Evolutionary conservation across 92 coral and sea anemone species (phyloP).

Genomic region (Paragorgia papillata): DNA sequence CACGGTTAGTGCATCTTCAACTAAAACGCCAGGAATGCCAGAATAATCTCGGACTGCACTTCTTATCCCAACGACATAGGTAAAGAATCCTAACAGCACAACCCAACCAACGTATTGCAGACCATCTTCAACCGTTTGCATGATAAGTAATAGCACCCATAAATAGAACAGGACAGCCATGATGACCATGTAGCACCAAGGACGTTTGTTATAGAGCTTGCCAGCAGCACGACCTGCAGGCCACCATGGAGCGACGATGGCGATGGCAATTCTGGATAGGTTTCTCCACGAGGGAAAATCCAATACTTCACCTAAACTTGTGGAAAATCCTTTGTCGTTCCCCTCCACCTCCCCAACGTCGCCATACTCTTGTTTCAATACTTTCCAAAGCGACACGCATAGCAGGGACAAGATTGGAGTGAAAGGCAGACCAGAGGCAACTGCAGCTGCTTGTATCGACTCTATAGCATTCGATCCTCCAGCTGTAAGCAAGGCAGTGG

Average conservation of each 20-base stretch:
- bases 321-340: slow-evolving; percentile 57
- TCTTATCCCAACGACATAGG: slow-evolving; percentile 61
- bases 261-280: slow-evolving; percentile 34
- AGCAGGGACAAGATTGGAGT: slow-evolving; percentile 67
- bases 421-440: slow-evolving; percentile 70
- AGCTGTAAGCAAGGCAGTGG: slow-evolving; percentile 78
- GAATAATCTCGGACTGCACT: slow-evolving; percentile 66
- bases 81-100: slow-evolving; percentile 63
- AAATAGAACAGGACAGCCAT: slow-evolving; percentile 62
- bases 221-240: slow-evolving; percentile 68
- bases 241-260: slow-evolving; percentile 68
- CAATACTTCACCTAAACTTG: slow-evolving; percentile 54
- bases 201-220: slow-evolving; percentile 52
- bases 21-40: slow-evolving; percentile 72
- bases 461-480: slow-evolving; percentile 69
- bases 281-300: slow-evolving; percentile 20
- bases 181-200: slow-evolving; percentile 60
- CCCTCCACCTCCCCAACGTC: slow-evolving; percentile 66
- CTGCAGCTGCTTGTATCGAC: slow-evolving; percentile 73
- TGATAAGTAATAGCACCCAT: slow-evolving; percentile 50
- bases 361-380: slow-evolving; percentile 68
- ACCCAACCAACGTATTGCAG: slow-evolving; percentile 66
- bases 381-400: slow-evolving; percentile 77
- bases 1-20: slow-evolving; percentile 77
- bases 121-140: slow-evolving; percentile 44